Percentiles rank a stretch among this genome's conserved stretches.
phyloP scores from a whole-genome alignment of 92 coral and sea anemone species.

The Epizoanthus fatuus region DNA sequence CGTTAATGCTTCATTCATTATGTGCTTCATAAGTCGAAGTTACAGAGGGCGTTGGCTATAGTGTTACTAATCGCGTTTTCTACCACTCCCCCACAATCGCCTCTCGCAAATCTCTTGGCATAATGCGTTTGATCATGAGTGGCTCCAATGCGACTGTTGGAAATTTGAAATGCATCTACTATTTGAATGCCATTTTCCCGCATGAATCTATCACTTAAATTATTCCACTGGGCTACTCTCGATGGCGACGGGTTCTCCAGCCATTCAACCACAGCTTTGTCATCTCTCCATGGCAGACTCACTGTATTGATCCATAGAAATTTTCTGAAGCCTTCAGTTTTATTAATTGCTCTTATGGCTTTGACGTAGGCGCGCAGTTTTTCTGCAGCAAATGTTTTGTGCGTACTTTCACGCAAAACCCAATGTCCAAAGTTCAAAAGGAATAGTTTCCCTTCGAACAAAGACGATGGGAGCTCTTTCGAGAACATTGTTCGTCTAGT shows the following conservation, averaged over 20 bases:
- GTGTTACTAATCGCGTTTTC: conserved; percentile 96
- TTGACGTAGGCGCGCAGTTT: conserved; percentile 83
- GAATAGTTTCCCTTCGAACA: conserved; percentile 87
- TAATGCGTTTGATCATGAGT: conserved; percentile 97
- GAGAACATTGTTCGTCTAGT: conserved; percentile 95
- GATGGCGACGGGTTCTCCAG: conserved; percentile 95
- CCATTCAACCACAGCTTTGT: conserved; percentile 92
- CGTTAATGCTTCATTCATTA: too few relatives aligned
- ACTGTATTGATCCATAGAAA: conserved; percentile 96
- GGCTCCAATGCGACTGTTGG: conserved; percentile 95
- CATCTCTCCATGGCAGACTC: conserved; percentile 96
- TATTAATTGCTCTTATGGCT: conserved; percentile 80
- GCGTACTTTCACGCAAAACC: conserved; percentile 94
- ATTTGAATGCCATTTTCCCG: conserved; percentile 82
- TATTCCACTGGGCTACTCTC: conserved; percentile 87
- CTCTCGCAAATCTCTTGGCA: conserved; percentile 90
- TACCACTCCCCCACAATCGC: conserved; percentile 97
- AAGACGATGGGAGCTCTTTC: conserved; percentile 80
- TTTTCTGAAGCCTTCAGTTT: conserved; percentile 61
- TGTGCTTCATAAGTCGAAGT: conserved; percentile 62
- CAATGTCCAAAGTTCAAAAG: conserved; percentile 97
- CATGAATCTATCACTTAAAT: conserved; percentile 78
- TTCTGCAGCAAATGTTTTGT: conserved; percentile 63
- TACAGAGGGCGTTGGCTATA: conserved; percentile 93
- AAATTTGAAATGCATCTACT: conserved; percentile 96